phyloP scores from a whole-genome alignment of 1,140 invertebrate species.

The Brachionus rotundiformis region DNA sequence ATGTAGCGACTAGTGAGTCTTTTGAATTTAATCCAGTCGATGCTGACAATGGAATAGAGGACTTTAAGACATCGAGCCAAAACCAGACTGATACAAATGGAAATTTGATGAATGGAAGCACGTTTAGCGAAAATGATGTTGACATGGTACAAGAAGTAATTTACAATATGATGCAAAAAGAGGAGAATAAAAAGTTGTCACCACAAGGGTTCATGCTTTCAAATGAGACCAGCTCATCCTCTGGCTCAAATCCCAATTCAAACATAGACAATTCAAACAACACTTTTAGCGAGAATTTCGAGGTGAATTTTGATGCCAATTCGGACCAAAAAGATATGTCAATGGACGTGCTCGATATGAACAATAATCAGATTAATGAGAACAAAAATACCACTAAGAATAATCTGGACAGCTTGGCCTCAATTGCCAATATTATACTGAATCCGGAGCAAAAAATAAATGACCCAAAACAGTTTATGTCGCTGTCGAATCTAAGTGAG shows the following conservation, averaged over 20 bases:
- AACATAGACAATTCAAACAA: not conserved
- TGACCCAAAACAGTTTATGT: not conserved
- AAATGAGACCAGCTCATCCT: not conserved
- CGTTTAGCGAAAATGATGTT: conserved; percentile 48
- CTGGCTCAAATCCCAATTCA: not conserved
- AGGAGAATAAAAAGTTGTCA: conserved; percentile 21
- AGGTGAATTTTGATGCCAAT: not conserved
- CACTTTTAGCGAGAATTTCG: conserved; percentile 1
- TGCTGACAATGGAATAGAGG: not conserved
- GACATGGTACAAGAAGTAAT: conserved; percentile 51
- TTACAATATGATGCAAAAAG: conserved; percentile 43
- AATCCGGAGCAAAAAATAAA: not conserved
- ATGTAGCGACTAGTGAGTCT: not conserved
- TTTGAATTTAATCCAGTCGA: conserved; percentile 14
- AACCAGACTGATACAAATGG: conserved; percentile 2
- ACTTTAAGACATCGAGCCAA: not conserved
- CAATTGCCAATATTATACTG: conserved; percentile 1
- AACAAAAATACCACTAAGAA: not conserved
- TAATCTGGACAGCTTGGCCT: conserved; percentile 21
- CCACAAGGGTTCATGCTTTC: not conserved
- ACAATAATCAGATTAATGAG: not conserved
- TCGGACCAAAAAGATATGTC: not conserved
- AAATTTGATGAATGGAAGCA: conserved; percentile 2
- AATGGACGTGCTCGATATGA: conserved; percentile 7
- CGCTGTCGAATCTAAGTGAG: not conserved